Evolutionary conservation across 2,113 vertebrate species (phyloP), one percentile per base, ranked within the genome.

Genomic region (Alligator mississippiensis): DNA sequence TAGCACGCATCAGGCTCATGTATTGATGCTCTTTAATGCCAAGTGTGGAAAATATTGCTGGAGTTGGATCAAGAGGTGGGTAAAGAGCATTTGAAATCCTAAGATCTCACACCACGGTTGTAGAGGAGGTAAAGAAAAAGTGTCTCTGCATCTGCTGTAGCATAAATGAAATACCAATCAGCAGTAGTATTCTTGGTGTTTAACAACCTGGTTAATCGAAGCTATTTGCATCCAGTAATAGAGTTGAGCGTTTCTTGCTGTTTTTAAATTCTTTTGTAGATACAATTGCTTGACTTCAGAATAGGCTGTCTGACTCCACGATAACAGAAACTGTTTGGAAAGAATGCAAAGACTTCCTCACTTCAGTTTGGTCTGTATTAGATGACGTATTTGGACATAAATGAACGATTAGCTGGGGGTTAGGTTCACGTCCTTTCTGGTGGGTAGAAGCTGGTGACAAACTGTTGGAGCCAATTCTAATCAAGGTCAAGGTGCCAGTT

Each of bases 181-280:
- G 59, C 34, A 84, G 25, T 54, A 92, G 5, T 19, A n/a, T 93
- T 95, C 60, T 64, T 89, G 34, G 12, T 87, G 58, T 63, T 87
- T 93, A 90, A 77, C 22, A 88, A 72, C 66, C 57, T 89, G 77
- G 47, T 90, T 90, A 89, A 77, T 94, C 74, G 92, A 81, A 85
- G 63, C 79, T 89, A 68, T 22, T 87, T 94, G 68, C 68, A 74
- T 63, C 11, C 38, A 57, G 9, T 93, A 81, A 80, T 2, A 78
- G 16, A 57, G 27, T 92, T 81, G 77, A 90, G 16, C 2, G n/a
- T 93, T 94, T 95, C 61, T 87, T 81, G 54, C 87, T 79, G 21
- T 87, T 93, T 92, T 87, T 34, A 58, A 24, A 79, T 90, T 94
- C 16, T 81, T 92, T 89, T 85, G 22, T 83, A 76, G 34, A 14